Conservation (phyloP, 2,888 invertebrate genomes). For the Amaurobius ferox region DNA sequence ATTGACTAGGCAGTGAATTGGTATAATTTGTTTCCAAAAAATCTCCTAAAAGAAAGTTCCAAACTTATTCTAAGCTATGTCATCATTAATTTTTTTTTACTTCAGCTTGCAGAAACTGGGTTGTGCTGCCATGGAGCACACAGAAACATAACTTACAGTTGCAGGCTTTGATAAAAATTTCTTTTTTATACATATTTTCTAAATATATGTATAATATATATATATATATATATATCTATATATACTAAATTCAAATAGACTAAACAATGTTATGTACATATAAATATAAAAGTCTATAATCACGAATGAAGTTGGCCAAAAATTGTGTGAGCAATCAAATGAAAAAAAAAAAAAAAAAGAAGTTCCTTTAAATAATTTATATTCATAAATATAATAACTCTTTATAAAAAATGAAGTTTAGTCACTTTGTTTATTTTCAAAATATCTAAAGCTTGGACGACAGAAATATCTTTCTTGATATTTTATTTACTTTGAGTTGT, state of each 20-base stretch:
- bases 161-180: conserved; percentile 53
- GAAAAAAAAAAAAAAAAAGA: conserved; percentile 11
- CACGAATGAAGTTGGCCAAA: conserved; percentile 59
- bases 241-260: conserved; percentile 70
- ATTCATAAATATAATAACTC: conserved; percentile 18
- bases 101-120: background rate
- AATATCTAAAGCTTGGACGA: conserved; percentile 3
- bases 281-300: conserved; percentile 71
- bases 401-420: conserved; percentile 6
- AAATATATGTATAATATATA: conserved; percentile 54
- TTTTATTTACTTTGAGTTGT: background rate
- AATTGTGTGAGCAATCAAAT: conserved; percentile 51
- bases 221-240: conserved; percentile 60
- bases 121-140: conserved; percentile 45
- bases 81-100: background rate
- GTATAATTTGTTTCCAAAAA: conserved; percentile 38
- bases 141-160: conserved; percentile 56
- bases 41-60: background rate
- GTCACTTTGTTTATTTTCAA: background rate
- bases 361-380: conserved; percentile 14
- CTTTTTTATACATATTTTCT: conserved; percentile 13
- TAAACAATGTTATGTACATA: conserved; percentile 65
- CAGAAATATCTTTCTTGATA: background rate
- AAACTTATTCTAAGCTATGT: background rate
- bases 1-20: conserved; percentile 72